Conservation (phyloP, 2,797 vertebrate genomes). For the Acomys russatus region DNA sequence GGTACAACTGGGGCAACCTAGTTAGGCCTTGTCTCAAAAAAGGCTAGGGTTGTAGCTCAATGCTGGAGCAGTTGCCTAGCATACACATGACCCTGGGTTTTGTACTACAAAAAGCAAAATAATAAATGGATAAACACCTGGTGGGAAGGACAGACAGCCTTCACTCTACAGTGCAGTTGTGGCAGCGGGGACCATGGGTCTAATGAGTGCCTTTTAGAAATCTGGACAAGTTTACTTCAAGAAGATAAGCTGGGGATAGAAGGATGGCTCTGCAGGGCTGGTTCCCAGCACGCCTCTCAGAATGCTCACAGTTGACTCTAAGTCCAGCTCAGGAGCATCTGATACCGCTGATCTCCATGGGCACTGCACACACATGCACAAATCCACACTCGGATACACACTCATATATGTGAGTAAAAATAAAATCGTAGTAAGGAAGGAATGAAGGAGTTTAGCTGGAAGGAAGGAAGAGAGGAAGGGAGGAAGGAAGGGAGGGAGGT, state of each 20-base stretch:
- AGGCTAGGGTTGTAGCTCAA: not conserved
- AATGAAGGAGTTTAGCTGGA: not conserved
- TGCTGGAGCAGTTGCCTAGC: not conserved
- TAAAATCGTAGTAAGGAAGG: not conserved
- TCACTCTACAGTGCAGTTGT: not conserved
- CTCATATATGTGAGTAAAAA: not conserved
- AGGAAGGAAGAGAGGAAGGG: not conserved
- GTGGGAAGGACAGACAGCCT: not conserved
- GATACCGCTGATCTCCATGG: not conserved
- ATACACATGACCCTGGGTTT: not conserved
- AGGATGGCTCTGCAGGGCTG: not conserved
- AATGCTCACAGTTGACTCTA: not conserved
- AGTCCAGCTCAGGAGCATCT: not conserved
- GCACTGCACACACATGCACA: not conserved
- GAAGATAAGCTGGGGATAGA: not conserved
- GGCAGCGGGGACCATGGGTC: not conserved
- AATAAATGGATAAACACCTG: not conserved
- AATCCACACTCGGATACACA: not conserved
- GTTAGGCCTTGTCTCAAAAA: not conserved
- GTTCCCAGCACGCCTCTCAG: not conserved
- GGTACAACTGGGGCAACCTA: not conserved
- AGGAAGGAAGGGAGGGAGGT: not conserved
- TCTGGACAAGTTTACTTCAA: not conserved
- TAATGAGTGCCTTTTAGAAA: constrained; percentile 20
- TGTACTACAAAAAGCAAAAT: not conserved